Percentiles rank a stretch among this genome's conserved stretches.
phyloP scores from a whole-genome alignment of 2,797 vertebrate species.

The Lutjanus argentimaculatus region DNA sequence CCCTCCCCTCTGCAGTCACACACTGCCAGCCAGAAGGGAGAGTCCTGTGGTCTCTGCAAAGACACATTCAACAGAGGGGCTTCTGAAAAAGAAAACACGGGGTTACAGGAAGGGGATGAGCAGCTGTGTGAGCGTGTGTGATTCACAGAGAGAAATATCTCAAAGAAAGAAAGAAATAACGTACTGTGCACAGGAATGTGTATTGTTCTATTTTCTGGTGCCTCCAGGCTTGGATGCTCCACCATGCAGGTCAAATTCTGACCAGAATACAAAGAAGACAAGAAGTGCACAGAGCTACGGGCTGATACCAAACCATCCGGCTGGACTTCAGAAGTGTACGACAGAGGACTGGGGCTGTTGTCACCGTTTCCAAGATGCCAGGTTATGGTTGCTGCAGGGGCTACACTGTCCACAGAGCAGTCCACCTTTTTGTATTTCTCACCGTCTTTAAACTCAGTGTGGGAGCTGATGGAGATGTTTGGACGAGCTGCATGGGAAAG shows the following conservation, averaged over 20 bases:
- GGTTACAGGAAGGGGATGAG: conserved; percentile 42
- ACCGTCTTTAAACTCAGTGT: conserved; percentile 65
- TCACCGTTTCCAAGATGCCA: conserved; percentile 67
- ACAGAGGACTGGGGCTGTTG: conserved; percentile 22
- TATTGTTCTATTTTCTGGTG: conserved; percentile 65
- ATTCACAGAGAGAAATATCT: conserved; percentile 33
- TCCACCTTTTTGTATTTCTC: conserved; percentile 58
- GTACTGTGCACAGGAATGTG: conserved; percentile 71
- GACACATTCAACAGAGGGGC: conserved; percentile 62
- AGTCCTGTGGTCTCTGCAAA: conserved; percentile 57
- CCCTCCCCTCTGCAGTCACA: conserved; percentile 74
- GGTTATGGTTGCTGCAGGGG: conserved; percentile 67
- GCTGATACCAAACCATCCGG: conserved; percentile 46
- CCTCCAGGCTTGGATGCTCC: conserved; percentile 69
- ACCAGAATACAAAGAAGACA: conserved; percentile 71
- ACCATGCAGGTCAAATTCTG: conserved; percentile 80
- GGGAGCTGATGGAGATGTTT: conserved; percentile 70
- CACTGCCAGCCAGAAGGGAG: conserved; percentile 75
- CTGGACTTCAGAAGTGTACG: conserved; percentile 37
- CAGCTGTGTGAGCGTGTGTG: conserved; percentile 27
- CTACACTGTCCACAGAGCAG: conserved; percentile 74
- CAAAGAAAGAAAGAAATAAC: conserved; percentile 44
- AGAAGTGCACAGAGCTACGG: conserved; percentile 65
- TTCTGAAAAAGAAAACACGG: conserved; percentile 64
- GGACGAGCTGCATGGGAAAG: conserved; percentile 69